These are phyloP conservation scores for Perithous albicinctus DNA, from an alignment of 2,888 invertebrate genomes.

Conservation along the genomic window DNA sequence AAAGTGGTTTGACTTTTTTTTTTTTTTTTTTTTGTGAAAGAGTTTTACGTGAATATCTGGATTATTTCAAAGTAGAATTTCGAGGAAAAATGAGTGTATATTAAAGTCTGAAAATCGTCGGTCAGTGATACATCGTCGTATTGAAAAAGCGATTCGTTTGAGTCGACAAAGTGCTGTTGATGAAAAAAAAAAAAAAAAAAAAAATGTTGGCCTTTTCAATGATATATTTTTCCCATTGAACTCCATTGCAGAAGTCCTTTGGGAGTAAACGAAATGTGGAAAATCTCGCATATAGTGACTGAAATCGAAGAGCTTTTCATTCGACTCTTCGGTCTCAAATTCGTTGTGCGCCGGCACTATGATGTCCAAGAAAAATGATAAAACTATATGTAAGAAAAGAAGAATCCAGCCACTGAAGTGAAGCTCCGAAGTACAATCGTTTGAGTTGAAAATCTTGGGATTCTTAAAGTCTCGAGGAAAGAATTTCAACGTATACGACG, in stretches of 20 bases:
- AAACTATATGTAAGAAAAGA: background rate
- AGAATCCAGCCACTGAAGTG: constrained; percentile 22
- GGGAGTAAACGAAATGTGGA: constrained; percentile 2
- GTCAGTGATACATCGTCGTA: background rate
- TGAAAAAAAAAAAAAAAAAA: no score
- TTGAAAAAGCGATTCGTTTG: background rate
- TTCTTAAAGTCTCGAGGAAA: constrained; percentile 12
- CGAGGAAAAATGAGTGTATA: background rate
- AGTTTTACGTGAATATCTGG: background rate
- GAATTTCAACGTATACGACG: constrained; percentile 31
- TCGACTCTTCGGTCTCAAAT: constrained; percentile 7
- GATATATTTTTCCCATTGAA: constrained; percentile 21
- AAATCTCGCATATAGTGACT: constrained; percentile 7
- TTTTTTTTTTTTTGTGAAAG: no score
- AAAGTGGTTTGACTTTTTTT: background rate
- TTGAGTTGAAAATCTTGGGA: constrained; percentile 11
- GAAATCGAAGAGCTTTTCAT: constrained; percentile 49
- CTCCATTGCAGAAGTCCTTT: background rate
- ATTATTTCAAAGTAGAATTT: background rate
- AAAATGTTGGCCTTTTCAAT: constrained; percentile 3
- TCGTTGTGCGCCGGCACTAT: no score
- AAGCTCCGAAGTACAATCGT: background rate
- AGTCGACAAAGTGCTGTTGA: background rate
- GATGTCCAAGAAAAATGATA: no score
- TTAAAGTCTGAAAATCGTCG: background rate